Percentiles rank a stretch among this genome's conserved stretches.
Conservation (phyloP, 2,113 vertebrate genomes). For the Chionomys nivalis region DNA sequence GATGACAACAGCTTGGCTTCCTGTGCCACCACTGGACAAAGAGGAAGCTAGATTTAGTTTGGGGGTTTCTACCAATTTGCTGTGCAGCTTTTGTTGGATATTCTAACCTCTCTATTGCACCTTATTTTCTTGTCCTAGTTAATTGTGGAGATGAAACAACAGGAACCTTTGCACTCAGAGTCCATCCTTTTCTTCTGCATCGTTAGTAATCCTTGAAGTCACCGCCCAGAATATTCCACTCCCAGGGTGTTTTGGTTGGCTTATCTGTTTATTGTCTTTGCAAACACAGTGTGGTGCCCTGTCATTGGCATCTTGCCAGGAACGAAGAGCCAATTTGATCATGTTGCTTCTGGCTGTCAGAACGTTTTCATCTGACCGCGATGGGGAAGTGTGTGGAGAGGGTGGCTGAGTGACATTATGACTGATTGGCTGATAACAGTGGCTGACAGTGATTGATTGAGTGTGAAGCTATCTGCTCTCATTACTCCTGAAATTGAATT, state of each 20-base stretch:
- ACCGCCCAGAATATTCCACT: not conserved
- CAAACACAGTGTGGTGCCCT: not conserved
- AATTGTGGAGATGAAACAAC: not conserved
- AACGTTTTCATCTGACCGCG: conserved; percentile 49
- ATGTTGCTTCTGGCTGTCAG: conserved; percentile 68
- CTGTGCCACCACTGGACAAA: too few species aligned
- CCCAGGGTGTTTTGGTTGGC: not conserved
- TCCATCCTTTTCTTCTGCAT: not conserved
- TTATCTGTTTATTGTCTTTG: conserved; percentile 8
- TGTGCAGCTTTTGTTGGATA: not conserved
- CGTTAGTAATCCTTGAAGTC: not conserved
- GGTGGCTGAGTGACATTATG: conserved; percentile 85
- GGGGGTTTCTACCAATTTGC: not conserved
- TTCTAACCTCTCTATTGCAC: not conserved
- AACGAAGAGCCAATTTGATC: conserved; percentile 46
- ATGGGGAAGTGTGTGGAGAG: conserved; percentile 69
- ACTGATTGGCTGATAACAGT: conserved; percentile 87
- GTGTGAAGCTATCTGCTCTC: conserved; percentile 84
- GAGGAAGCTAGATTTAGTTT: not conserved
- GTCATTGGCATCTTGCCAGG: conserved; percentile 42
- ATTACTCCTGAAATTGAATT: conserved; percentile 88
- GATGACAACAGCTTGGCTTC: not conserved
- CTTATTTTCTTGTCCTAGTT: not conserved
- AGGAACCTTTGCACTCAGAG: not conserved
- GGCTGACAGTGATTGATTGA: conserved; percentile 89